Conservation (phyloP, 2,113 vertebrate genomes). For the mouse (Mus musculus) region GRCm39 chr2:161840501-161841000, state of each 20-base stretch:
- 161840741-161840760: background rate
- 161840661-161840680: background rate
- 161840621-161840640: background rate
- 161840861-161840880: background rate
- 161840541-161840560: background rate
- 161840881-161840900: background rate
- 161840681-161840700: background rate
- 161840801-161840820: background rate
- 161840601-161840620: background rate
- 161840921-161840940: background rate
- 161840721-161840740: background rate
- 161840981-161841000: background rate
- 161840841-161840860: background rate
- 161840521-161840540: background rate
- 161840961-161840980: background rate
- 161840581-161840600: background rate
- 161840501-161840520: too few relatives aligned
- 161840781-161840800: background rate
- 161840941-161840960: background rate
- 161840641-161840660: background rate
- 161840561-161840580: background rate
- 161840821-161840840: background rate
- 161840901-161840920: background rate
- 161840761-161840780: background rate
- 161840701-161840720: background rate